Evolutionary conservation across 2,797 vertebrate species (phyloP).

Genomic region (Antrozous pallidus): DNA sequence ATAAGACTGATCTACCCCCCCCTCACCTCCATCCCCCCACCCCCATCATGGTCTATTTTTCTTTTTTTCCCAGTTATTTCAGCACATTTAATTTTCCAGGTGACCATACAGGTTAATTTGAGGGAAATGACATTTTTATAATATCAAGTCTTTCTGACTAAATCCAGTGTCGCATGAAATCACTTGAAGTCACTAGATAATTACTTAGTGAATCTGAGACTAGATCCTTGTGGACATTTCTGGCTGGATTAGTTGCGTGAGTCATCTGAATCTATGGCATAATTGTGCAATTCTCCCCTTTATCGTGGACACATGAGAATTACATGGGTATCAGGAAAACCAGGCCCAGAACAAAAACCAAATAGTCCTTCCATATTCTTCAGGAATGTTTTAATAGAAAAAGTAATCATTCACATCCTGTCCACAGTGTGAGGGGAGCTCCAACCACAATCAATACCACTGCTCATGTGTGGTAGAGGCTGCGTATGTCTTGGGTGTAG

Average conservation of each 20-base stretch:
- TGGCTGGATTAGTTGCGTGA: background rate
- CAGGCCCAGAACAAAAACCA: background rate
- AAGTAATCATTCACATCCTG: slow-evolving; percentile 27
- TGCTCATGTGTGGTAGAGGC: background rate
- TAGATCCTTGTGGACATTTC: background rate
- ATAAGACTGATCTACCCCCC: background rate
- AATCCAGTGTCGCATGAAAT: background rate
- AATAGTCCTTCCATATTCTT: background rate
- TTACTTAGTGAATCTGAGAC: background rate
- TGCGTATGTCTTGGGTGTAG: background rate
- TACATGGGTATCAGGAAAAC: background rate
- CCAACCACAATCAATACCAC: background rate
- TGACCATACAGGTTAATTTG: background rate
- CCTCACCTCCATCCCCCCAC: no score
- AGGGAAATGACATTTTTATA: background rate
- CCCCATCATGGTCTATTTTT: background rate
- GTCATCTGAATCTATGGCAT: background rate
- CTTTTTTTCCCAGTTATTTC: background rate
- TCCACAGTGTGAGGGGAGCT: background rate
- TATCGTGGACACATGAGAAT: background rate
- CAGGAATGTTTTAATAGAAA: slow-evolving; percentile 53
- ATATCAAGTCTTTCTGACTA: background rate
- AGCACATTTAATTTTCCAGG: background rate
- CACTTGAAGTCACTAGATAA: background rate
- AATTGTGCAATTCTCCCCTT: background rate